Conservation (phyloP, 2,113 vertebrate species). For the Lonchura striata region DNA sequence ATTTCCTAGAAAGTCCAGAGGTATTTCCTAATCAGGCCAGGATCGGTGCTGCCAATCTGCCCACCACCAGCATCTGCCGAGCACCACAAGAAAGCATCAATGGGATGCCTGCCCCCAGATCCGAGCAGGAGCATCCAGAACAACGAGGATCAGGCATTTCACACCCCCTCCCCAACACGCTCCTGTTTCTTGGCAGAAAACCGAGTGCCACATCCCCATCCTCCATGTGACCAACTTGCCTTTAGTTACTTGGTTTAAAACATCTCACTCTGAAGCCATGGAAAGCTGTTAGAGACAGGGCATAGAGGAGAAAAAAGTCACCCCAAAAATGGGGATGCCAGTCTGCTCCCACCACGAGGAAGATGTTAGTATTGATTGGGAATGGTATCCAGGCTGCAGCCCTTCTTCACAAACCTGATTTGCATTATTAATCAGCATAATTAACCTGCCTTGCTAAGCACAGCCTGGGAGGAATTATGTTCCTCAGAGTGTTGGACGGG, state of each 20-base stretch:
- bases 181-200: not conserved
- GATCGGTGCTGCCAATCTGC: fast-evolving
- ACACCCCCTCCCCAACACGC: fast-evolving
- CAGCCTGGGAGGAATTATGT: not conserved
- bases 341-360: not conserved
- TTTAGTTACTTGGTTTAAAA: not conserved
- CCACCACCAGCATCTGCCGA: fast-evolving
- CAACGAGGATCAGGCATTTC: not conserved
- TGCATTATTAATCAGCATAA: not conserved
- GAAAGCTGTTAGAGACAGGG: not conserved
- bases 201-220: fast-evolving
- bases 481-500: not conserved
- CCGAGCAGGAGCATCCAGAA: fast-evolving
- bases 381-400: not conserved
- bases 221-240: not conserved
- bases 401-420: not conserved
- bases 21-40: not conserved
- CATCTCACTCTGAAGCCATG: not conserved
- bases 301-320: fast-evolving
- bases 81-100: not conserved
- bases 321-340: not conserved
- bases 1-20: not conserved
- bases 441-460: not conserved
- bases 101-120: not conserved
- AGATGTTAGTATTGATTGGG: fast-evolving